Evolutionary conservation across 1,140 invertebrate species (phyloP).

Genomic region (Aphelenchoides besseyi): DNA sequence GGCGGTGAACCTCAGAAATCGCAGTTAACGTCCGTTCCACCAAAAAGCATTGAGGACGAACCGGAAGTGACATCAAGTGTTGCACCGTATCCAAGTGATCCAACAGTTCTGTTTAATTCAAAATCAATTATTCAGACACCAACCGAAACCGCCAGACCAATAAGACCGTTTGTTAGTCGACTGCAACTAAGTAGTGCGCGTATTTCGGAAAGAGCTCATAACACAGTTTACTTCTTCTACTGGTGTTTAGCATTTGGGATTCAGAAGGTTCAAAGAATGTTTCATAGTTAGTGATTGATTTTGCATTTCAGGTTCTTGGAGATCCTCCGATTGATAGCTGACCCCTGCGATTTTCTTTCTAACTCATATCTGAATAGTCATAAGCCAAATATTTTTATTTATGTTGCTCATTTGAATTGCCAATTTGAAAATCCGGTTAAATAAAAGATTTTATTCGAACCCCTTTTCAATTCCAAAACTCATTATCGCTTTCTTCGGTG

Average conservation of each 20-base stretch:
- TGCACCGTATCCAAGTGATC: neutral
- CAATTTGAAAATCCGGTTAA: neutral
- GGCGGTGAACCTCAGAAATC: neutral
- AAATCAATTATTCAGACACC: neutral
- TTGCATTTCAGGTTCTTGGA: no score
- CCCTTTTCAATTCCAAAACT: conserved; percentile 32
- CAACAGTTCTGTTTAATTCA: neutral
- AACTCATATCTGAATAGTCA: neutral
- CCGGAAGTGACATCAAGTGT: neutral
- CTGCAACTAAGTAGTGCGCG: neutral
- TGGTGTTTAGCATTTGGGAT: conserved; percentile 7
- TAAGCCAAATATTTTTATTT: neutral
- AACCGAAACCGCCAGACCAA: neutral
- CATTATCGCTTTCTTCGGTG: conserved; percentile 47
- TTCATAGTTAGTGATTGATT: neutral
- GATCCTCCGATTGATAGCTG: no score
- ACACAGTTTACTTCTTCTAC: neutral
- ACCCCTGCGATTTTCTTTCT: no score
- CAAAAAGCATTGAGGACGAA: neutral
- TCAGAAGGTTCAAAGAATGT: conserved; percentile 17
- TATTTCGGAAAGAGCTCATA: neutral
- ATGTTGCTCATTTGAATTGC: neutral
- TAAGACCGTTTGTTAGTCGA: neutral
- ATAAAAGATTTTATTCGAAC: neutral
- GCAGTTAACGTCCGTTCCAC: neutral